Percentiles rank a stretch among this genome's conserved stretches.
These are phyloP conservation scores for Yponomeuta cagnagella DNA, from an alignment of 2,888 invertebrate species.

Conservation along the genomic window DNA sequence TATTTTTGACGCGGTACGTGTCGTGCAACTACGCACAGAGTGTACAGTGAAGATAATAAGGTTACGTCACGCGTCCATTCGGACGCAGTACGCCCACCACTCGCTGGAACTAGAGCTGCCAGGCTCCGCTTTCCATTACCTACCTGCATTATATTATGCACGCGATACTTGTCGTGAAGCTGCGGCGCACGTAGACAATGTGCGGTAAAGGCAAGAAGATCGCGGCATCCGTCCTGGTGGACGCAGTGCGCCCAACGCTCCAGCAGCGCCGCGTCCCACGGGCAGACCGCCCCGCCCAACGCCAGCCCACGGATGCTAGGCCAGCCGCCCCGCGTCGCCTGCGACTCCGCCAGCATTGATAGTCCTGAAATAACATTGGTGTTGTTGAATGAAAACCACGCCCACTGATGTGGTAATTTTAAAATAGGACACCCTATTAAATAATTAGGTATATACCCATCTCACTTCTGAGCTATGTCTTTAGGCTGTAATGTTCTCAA, in stretches of 20 bases:
- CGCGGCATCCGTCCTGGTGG: conserved; percentile 39
- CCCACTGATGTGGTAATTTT: background rate
- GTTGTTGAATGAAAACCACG: no score
- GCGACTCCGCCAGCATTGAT: conserved; percentile 63
- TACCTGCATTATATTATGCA: conserved; percentile 40
- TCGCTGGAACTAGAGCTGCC: no score
- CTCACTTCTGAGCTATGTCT: no score
- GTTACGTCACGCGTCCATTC: no score
- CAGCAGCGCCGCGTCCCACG: conserved; percentile 58
- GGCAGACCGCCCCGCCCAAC: conserved; percentile 43
- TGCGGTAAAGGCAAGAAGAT: conserved; percentile 53
- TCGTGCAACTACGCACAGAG: no score
- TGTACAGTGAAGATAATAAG: no score
- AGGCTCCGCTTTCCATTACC: no score
- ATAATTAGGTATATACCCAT: no score
- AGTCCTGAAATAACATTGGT: conserved; percentile 40
- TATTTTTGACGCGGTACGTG: no score
- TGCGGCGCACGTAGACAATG: conserved; percentile 58
- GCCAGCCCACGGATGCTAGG: conserved; percentile 52
- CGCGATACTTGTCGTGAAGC: conserved; percentile 56
- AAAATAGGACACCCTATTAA: no score
- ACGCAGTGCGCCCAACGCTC: conserved; percentile 60
- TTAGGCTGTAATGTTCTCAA: no score
- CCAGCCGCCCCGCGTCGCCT: conserved; percentile 46
- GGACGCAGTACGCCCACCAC: no score